Conservation (phyloP, 1,140 invertebrate species). For the Macrotrachela quadricornifera region DNA sequence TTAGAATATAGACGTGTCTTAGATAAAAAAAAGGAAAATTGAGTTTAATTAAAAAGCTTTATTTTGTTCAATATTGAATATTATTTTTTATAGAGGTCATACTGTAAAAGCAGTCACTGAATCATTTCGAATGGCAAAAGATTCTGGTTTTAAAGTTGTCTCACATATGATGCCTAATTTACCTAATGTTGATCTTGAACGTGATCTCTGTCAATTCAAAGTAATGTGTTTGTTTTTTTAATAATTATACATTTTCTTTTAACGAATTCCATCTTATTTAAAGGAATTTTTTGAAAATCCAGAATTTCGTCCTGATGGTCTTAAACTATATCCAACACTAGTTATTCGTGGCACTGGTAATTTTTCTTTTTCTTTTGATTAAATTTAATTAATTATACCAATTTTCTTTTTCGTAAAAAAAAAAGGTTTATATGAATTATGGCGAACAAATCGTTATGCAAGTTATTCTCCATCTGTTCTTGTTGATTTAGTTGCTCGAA, state of each 20-base stretch:
- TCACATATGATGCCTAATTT: conserved; percentile 99
- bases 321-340: conserved; percentile 97
- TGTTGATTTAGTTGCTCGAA: conserved; percentile 78
- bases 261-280: no score
- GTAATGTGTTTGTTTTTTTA: conserved; percentile 15
- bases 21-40: no score
- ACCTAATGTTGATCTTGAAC: conserved; percentile 83
- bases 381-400: background rate
- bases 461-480: conserved; percentile 80
- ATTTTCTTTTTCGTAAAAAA: conserved; percentile 7
- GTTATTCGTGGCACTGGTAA: conserved; percentile 58
- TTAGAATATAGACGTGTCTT: no score
- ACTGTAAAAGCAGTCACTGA: conserved; percentile 69
- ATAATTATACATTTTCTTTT: no score
- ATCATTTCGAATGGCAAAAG: conserved; percentile 86
- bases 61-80: no score
- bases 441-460: conserved; percentile 89
- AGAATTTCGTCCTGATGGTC: conserved; percentile 78
- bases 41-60: no score
- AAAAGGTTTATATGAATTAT: conserved; percentile 89
- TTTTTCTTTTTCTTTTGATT: conserved; percentile 35
- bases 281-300: conserved; percentile 88
- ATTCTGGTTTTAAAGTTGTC: conserved; percentile 96
- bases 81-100: conserved; percentile 26
- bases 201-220: conserved; percentile 83